These are phyloP conservation scores for Drosophila chauvacae DNA, from an alignment of 1,140 invertebrate genomes.

Conservation along the genomic window DNA sequence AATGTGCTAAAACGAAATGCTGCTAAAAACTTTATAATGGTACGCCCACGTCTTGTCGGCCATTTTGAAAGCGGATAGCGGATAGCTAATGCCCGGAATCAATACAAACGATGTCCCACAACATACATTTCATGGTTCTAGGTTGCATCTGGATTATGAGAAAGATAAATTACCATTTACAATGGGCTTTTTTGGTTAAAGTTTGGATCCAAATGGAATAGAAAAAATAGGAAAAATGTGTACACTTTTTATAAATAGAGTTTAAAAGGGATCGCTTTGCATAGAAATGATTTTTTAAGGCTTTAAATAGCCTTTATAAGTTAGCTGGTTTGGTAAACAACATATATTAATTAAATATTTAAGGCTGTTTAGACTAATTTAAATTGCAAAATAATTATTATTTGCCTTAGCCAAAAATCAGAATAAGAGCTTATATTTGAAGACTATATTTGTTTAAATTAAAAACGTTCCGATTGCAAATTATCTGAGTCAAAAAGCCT, in stretches of 20 bases:
- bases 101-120: constrained; percentile 43
- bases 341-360: background rate
- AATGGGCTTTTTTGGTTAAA: constrained; percentile 1
- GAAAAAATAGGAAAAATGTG: background rate
- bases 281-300: background rate
- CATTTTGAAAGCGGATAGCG: constrained; percentile 47
- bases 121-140: constrained; percentile 23
- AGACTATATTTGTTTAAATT: background rate
- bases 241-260: background rate
- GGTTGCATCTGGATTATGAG: constrained; percentile 36
- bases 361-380: background rate
- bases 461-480: background rate
- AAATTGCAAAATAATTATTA: background rate
- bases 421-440: background rate
- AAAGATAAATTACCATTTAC: constrained; percentile 37
- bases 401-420: background rate
- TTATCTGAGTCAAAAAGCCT: background rate
- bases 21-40: constrained; percentile 66
- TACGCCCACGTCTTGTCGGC: constrained; percentile 8
- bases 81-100: constrained; percentile 43
- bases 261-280: too few relatives aligned
- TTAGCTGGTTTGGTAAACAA: background rate
- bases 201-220: background rate
- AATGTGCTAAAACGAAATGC: constrained; percentile 67
- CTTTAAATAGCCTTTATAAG: background rate